These are phyloP conservation scores for Tympanuchus pallidicinctus DNA, from an alignment of 2,113 vertebrate species.

Conservation along the genomic window DNA sequence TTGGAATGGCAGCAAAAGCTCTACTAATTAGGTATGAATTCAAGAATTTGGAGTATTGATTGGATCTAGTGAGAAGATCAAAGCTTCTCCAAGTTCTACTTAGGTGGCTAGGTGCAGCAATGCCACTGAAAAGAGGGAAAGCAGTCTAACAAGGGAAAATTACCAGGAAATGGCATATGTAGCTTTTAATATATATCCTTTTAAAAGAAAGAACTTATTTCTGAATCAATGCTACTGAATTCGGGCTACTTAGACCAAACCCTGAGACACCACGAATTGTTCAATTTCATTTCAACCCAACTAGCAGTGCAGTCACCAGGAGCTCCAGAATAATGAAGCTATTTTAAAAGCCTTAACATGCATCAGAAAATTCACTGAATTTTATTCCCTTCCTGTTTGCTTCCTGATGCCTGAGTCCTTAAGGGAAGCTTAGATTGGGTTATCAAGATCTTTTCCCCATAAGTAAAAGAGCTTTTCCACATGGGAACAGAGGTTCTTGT, in stretches of 20 bases:
- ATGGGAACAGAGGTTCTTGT: neutral
- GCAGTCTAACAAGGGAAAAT: neutral
- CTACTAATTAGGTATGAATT: neutral
- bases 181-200: neutral
- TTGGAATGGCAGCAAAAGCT: neutral
- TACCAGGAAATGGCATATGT: neutral
- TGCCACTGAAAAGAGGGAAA: neutral
- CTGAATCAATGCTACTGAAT: neutral
- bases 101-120: neutral
- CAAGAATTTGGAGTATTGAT: neutral
- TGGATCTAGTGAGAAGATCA: neutral
- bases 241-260: neutral
- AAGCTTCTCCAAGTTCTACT: neutral
- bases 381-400: neutral
- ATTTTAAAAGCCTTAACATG: neutral
- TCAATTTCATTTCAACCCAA: neutral
- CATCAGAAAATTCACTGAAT: neutral
- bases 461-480: neutral
- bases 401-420: neutral
- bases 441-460: neutral
- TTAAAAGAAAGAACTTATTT: neutral
- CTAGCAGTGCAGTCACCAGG: neutral
- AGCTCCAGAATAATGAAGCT: neutral
- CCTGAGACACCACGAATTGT: neutral
- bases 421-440: neutral